Base-by-base conservation (phyloP, 92 coral and sea anemone genomes). In the Phenganax subtilis region DNA sequence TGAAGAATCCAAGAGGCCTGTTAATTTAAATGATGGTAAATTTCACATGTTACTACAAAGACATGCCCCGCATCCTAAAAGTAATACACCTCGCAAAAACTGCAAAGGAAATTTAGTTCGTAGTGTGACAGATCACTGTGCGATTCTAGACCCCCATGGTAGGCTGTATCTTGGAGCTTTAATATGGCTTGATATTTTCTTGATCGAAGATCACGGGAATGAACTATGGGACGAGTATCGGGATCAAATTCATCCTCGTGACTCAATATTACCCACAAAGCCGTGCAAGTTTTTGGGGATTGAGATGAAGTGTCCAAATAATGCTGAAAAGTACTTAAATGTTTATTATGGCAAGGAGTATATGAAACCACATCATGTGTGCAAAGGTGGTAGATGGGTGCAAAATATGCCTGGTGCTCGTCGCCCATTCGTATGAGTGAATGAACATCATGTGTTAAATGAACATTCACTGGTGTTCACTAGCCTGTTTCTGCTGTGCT, bases 321-420 rank as follows among this genome's bases (percentile, higher is more conserved):
- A 72, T 28, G 17, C 57, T 6, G 76, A 9, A 9, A 17, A n/a
- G 17, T 72, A 27, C 11, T 72, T 72, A 7, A 72, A 12, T 7
- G 29, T n/a, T 7, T 72, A 31, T 12, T 72, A 72, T 51, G 76
- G 76, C 12, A 47, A 47, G 25, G 27, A 47, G 57, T 72, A 44
- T 16, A 47, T 51, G 76, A 72, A 72, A 30, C 76, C 76, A 51
- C 76, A 72, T 72, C 56, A 72, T 27, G 14, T 72, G 0, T 72
- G 76, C 28, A 12, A 30, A 57, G 12, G 25, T 9, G 27, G 28
- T 0, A 27, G 2, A 72, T 72, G 76, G 76, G 58, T 72, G 20
- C 9, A 17, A 12, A 72, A 31, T 72, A 37, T 37, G 25, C 16
- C 60, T 28, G 31, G 9, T 29, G 61, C 25, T 8, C 10, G 47